These are phyloP conservation scores for Heliocidaris tuberculata DNA, from an alignment of 35 echinoderm and acorn worm genomes.

Conservation along the genomic window DNA sequence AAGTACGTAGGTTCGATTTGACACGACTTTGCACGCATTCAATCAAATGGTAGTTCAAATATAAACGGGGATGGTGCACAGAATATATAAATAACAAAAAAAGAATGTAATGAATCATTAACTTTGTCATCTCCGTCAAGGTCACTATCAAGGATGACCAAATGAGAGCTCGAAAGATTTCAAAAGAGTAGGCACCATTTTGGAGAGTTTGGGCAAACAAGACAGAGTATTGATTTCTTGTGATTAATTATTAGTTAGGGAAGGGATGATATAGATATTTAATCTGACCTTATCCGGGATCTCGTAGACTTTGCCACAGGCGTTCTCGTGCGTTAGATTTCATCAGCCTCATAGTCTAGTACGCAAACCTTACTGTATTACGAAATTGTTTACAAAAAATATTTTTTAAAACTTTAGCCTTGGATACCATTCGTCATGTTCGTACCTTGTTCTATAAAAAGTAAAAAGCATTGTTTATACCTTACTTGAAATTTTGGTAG, in stretches of 20 bases:
- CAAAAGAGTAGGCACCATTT: neutral
- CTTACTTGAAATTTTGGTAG: too few relatives aligned
- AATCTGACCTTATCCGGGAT: neutral
- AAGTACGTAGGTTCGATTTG: too few relatives aligned
- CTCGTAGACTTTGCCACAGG: neutral
- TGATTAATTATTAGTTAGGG: slow-evolving; percentile 7
- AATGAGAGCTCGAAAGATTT: neutral
- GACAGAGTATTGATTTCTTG: neutral
- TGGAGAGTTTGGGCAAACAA: neutral
- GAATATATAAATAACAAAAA: neutral
- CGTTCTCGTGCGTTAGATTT: neutral
- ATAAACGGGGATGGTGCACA: neutral
- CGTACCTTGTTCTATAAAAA: too few relatives aligned
- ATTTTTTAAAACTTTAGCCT: too few relatives aligned
- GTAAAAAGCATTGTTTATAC: neutral
- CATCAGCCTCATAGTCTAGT: neutral
- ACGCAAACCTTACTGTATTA: neutral
- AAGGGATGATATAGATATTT: neutral
- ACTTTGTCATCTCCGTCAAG: neutral
- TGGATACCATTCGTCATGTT: too few relatives aligned
- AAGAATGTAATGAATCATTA: neutral
- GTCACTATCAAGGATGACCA: neutral
- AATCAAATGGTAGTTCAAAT: too few relatives aligned
- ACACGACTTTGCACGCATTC: too few relatives aligned
- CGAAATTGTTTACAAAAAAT: neutral